Conservation (phyloP, 2,113 vertebrate species). For the Cynocephalus volans region DNA sequence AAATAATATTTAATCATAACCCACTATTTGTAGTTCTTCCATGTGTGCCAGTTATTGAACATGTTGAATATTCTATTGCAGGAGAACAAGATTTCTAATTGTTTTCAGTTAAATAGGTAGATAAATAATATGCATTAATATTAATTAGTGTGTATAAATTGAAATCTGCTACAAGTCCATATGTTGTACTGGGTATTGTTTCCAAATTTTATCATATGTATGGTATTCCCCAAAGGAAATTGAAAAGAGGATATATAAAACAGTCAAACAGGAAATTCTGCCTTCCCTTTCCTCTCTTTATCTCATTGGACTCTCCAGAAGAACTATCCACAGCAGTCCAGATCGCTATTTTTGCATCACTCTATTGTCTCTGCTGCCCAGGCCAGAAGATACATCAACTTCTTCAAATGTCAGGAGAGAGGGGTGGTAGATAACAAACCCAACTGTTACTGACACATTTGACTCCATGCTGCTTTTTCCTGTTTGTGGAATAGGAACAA, state of each 20-base stretch:
- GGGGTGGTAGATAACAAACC: background rate
- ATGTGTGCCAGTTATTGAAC: background rate
- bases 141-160: background rate
- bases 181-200: background rate
- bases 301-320: background rate
- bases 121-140: background rate
- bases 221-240: background rate
- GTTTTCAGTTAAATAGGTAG: conserved; percentile 7
- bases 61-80: background rate
- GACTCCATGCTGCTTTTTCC: background rate
- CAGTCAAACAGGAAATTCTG: background rate
- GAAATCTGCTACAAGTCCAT: background rate
- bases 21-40: background rate
- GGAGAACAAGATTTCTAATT: conserved; percentile 48
- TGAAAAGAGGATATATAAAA: conserved; percentile 8
- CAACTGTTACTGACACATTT: background rate
- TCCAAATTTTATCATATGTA: background rate
- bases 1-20: background rate
- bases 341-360: background rate
- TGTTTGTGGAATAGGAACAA: conserved; percentile 5
- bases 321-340: background rate
- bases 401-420: conserved; percentile 22
- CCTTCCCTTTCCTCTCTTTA: background rate
- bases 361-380: background rate
- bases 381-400: conserved; percentile 1